These are phyloP conservation scores for Nomada goodeniana DNA, from an alignment of 2,888 invertebrate species.

Conservation along the genomic window DNA sequence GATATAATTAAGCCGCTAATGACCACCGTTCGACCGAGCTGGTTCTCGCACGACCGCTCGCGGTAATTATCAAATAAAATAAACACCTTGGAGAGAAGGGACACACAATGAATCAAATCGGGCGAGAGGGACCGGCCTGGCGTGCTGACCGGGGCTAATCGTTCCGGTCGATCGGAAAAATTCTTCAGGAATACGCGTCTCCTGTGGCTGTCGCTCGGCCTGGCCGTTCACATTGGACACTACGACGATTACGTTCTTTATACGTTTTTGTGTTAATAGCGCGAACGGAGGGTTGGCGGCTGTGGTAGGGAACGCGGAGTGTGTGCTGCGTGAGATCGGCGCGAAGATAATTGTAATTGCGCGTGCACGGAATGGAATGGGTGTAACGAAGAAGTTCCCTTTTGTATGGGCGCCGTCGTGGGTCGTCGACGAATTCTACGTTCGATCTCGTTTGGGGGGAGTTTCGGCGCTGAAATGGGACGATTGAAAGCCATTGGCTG, in stretches of 20 bases:
- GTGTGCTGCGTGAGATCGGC: constrained; percentile 34
- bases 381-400: constrained; percentile 42
- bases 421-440: constrained; percentile 7
- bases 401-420: constrained; percentile 14
- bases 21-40: constrained; percentile 69
- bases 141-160: constrained; percentile 37
- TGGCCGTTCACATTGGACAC: neutral
- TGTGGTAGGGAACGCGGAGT: no score
- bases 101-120: constrained; percentile 68
- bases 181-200: constrained; percentile 35
- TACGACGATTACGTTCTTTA: constrained; percentile 7
- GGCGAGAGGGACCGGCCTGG: constrained; percentile 7
- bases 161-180: constrained; percentile 32
- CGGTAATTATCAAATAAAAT: constrained; percentile 78
- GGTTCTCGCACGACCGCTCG: constrained; percentile 51
- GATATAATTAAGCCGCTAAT: constrained; percentile 80
- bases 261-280: constrained; percentile 43
- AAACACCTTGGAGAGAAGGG: constrained; percentile 72
- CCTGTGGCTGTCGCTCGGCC: constrained; percentile 5
- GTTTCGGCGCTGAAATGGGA: neutral
- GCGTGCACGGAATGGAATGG: constrained; percentile 35
- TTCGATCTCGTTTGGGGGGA: neutral
- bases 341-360: constrained; percentile 45
- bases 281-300: neutral
- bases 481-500: no score